Conservation (phyloP, 1,140 invertebrate species). For the Sycophaga agraensis region DNA sequence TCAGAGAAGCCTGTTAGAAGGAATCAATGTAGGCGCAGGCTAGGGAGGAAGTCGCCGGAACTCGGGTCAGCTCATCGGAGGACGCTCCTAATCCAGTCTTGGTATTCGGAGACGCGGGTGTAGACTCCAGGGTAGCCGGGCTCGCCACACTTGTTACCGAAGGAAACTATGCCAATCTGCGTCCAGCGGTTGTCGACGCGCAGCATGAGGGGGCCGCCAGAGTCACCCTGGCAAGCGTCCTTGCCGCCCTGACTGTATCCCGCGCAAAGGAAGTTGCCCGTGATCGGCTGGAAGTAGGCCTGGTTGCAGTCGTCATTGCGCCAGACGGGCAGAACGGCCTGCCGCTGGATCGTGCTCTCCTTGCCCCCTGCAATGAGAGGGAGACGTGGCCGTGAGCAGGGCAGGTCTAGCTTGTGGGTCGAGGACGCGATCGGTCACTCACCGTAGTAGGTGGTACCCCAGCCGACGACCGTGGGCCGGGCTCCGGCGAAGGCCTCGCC, state of each 20-base stretch:
- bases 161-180: conserved; percentile 87
- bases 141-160: conserved; percentile 88
- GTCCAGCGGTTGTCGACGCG: conserved; percentile 74
- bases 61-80: conserved; percentile 27
- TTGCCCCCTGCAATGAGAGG: conserved; percentile 78
- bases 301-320: conserved; percentile 86
- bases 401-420: no score
- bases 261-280: conserved; percentile 86
- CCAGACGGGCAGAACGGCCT: conserved; percentile 86
- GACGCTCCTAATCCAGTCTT: conserved; percentile 64
- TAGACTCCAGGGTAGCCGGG: conserved; percentile 84
- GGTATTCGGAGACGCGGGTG: conserved; percentile 66
- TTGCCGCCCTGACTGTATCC: conserved; percentile 87
- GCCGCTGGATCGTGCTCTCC: conserved; percentile 79
- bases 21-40: no score
- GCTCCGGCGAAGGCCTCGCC: conserved; percentile 68
- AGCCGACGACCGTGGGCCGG: conserved; percentile 86
- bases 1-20: no score
- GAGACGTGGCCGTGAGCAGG: no score
- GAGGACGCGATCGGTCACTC: no score
- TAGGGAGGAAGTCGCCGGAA: no score
- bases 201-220: conserved; percentile 83
- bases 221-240: conserved; percentile 82
- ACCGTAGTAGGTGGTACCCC: conserved; percentile 85
- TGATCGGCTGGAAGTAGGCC: conserved; percentile 90